phyloP scores from a whole-genome alignment of 2,888 invertebrate species.

The Myopa tessellatipennis region DNA sequence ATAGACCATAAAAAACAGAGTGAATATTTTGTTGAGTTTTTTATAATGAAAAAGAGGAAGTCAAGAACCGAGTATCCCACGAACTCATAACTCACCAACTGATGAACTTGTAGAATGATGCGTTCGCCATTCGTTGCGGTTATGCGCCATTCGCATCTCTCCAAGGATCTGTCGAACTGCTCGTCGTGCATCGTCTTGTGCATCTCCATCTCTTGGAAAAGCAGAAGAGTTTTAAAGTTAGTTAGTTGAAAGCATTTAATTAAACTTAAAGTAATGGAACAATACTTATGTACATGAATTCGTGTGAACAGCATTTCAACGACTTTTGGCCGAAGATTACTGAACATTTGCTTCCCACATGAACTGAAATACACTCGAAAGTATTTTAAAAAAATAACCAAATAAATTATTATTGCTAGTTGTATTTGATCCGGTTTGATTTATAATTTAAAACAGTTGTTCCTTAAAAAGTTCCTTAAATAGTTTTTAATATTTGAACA shows the following conservation, averaged over 20 bases:
- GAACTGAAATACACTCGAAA: neutral
- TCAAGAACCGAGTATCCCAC: neutral
- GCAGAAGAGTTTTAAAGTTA: too few relatives aligned
- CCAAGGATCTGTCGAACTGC: slow-evolving; percentile 52
- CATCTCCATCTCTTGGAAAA: too few relatives aligned
- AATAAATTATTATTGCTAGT: too few relatives aligned
- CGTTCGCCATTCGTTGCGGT: slow-evolving; percentile 97
- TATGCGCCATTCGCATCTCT: slow-evolving; percentile 92
- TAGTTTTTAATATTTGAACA: too few relatives aligned
- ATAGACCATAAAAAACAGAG: too few relatives aligned
- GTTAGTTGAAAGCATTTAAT: too few relatives aligned
- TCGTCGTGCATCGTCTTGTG: slow-evolving; percentile 25
- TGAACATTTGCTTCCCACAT: neutral
- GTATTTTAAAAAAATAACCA: too few relatives aligned
- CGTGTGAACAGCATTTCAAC: neutral
- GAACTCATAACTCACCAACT: slow-evolving; percentile 64
- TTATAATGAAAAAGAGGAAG: neutral
- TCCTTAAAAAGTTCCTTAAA: too few relatives aligned
- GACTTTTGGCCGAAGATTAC: neutral
- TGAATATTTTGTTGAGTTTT: too few relatives aligned
- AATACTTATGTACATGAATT: neutral
- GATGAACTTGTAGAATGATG: slow-evolving; percentile 91
- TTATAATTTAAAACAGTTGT: too few relatives aligned
- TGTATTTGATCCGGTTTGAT: too few relatives aligned
- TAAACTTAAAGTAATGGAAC: neutral